phyloP scores from a whole-genome alignment of 2,797 vertebrate species.

The Sciurus vulgaris region DNA sequence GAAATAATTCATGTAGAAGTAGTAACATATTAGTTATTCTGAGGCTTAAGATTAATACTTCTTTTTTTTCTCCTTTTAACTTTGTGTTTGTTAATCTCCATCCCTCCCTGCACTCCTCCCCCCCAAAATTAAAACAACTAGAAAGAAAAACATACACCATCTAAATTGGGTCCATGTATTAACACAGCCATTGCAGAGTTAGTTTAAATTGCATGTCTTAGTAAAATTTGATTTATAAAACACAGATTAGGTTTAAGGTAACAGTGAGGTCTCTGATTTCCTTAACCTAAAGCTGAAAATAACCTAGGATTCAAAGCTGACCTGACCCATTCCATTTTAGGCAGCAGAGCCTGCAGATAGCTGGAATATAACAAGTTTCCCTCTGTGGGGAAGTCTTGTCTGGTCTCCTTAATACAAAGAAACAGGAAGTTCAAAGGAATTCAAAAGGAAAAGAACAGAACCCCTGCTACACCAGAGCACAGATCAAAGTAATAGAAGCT shows the following conservation, averaged over 20 bases:
- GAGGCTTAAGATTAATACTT: not conserved
- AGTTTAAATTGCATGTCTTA: not conserved
- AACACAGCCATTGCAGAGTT: not conserved
- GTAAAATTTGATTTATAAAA: not conserved
- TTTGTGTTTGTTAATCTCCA: not conserved
- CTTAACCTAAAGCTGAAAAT: not conserved
- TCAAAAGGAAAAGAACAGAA: not conserved
- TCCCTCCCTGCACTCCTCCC: fast-evolving
- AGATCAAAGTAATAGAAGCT: conserved; percentile 1
- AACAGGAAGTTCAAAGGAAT: not conserved
- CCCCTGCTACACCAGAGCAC: not conserved
- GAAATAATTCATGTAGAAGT: not conserved
- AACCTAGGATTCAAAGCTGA: not conserved
- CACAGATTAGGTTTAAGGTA: not conserved
- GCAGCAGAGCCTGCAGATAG: not conserved
- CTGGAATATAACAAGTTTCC: not conserved
- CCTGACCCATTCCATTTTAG: not conserved
- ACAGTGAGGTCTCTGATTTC: not conserved
- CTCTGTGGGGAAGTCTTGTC: not conserved
- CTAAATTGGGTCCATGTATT: not conserved
- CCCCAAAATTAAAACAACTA: not conserved
- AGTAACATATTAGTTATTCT: not conserved
- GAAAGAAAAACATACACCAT: not conserved
- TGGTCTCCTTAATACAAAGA: conserved; percentile 41
- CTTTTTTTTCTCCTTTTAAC: not conserved